These are phyloP conservation scores for Bostrychus sinensis DNA, from an alignment of 2,113 vertebrate genomes.

Conservation along the genomic window DNA sequence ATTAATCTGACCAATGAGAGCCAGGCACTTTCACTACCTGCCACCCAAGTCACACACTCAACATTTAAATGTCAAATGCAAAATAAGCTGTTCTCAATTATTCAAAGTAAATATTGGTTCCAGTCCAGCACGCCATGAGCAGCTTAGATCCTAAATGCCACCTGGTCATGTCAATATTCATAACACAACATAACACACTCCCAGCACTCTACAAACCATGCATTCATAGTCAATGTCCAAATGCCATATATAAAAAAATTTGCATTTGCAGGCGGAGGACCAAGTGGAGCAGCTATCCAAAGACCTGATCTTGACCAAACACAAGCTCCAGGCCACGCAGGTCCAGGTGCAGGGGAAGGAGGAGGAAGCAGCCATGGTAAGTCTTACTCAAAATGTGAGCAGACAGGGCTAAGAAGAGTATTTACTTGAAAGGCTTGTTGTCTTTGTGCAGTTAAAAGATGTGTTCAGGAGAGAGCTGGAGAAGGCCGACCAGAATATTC, in stretches of 20 bases:
- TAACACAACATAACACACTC: background rate
- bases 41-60: background rate
- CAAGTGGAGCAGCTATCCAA: slow-evolving; percentile 54
- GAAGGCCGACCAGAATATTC: slow-evolving; percentile 88
- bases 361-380: slow-evolving; percentile 61
- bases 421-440: background rate
- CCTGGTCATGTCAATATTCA: background rate
- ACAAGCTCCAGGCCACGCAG: slow-evolving; percentile 53
- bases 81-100: background rate
- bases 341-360: slow-evolving; percentile 60
- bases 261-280: slow-evolving; percentile 54
- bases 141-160: background rate
- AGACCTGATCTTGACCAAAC: slow-evolving; percentile 47
- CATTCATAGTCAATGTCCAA: background rate
- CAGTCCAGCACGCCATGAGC: background rate
- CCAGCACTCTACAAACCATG: background rate
- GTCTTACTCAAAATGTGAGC: background rate
- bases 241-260: background rate
- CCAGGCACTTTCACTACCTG: background rate
- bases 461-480: slow-evolving; percentile 90
- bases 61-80: slow-evolving; percentile 10
- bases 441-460: slow-evolving; percentile 84
- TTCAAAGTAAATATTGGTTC: background rate
- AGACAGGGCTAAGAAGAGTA: background rate
- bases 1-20: background rate